Evolutionary conservation across 2,888 invertebrate genomes (phyloP), one percentile per base, ranked within the genome.

Genomic region (Oscheius myriophilus): DNA sequence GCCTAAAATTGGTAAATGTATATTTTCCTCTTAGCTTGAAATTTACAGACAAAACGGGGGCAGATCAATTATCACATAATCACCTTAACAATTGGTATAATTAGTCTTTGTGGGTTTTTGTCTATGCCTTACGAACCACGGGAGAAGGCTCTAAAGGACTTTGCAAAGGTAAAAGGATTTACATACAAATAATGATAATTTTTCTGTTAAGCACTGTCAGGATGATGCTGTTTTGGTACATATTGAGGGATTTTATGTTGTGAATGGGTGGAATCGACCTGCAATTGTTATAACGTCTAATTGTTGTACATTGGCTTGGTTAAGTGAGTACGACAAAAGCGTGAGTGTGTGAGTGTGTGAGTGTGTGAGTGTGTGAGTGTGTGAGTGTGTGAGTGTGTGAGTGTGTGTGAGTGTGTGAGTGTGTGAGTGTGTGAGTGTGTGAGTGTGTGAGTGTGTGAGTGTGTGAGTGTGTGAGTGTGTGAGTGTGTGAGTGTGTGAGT

Each of bases 231-330:
- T 33, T 61, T 33, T 61, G 16, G 39, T 21, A 11, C 2, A 25
- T 16, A 39, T 61, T 26, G 46, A 45, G 16, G 61, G 61, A 14
- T 61, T 61, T 49, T 61, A 61, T 49, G 46, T 26, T 16, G 16
- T 61, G 18, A 49, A 49, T 18, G 21, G 26, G 1, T 61, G 61
- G 61, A 61, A 61, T 33, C 33, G 33, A 9, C 33, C 33, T 6
- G 33, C 33, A 3, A 33, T 33, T 33, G 33, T 33, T 3, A 33
- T 33, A 6, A 33, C 33, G 3, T 33, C 33, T 9, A 33, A 33
- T 9, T 33, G 33, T 9, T 33, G 33, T 33, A 33, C 33, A 33
- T 33, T 33, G 33, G 33, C 4, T 3, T 33, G 33, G 33, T 9
- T 33, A 33, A 33, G 33, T 33, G 9, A 33, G 33, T 33, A 9